phyloP scores from a whole-genome alignment of 2,888 invertebrate species.

The Phengaris arion region DNA sequence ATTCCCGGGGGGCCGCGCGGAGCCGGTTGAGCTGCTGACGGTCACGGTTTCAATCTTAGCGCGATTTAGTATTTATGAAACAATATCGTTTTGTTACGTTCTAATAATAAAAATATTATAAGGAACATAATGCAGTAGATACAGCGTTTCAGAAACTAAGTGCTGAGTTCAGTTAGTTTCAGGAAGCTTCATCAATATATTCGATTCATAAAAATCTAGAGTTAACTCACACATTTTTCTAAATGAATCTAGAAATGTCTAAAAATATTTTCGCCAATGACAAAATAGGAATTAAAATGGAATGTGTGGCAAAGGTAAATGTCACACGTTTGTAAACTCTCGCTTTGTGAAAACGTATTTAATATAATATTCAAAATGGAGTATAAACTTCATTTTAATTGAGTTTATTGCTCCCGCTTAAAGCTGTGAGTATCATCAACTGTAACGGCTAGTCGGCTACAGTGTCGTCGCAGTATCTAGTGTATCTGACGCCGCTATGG shows the following conservation, averaged over 20 bases:
- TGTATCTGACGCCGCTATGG: neutral
- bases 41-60: neutral
- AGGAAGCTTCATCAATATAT: neutral
- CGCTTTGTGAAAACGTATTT: neutral
- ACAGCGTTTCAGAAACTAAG: neutral
- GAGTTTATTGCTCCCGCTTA: slow-evolving; percentile 1
- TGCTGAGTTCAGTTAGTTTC: neutral
- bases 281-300: neutral
- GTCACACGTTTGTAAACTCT: neutral
- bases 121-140: neutral
- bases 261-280: neutral
- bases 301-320: neutral
- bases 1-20: neutral
- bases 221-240: too few species aligned
- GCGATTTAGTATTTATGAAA: slow-evolving; percentile 19
- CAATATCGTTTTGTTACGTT: slow-evolving; percentile 11
- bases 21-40: neutral
- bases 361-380: slow-evolving; percentile 14
- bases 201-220: too few species aligned
- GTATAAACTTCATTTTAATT: neutral
- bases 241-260: neutral
- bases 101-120: neutral
- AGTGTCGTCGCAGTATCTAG: neutral
- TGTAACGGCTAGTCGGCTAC: neutral
- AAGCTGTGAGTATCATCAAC: neutral